These are phyloP conservation scores for Ichneumon xanthorius DNA, from an alignment of 2,888 invertebrate genomes.

Conservation along the genomic window DNA sequence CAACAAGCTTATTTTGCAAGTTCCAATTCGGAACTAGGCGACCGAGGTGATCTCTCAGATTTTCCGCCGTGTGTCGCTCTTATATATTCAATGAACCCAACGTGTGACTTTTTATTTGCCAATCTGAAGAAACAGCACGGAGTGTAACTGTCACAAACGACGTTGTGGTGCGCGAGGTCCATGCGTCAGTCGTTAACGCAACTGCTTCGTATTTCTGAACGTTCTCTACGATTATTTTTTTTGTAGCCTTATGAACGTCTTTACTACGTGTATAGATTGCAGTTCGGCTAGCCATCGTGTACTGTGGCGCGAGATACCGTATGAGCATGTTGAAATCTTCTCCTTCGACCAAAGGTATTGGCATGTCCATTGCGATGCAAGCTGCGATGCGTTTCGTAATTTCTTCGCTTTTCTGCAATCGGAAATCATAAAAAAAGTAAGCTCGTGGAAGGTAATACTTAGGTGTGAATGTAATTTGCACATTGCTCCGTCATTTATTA, in stretches of 20 bases:
- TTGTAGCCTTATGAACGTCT: background rate
- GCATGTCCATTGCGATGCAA: conserved; percentile 1
- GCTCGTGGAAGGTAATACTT: no score
- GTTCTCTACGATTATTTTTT: background rate
- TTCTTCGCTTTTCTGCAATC: background rate
- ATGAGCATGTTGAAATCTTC: conserved; percentile 1
- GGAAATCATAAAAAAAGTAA: background rate
- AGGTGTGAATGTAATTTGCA: no score
- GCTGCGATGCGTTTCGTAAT: conserved; percentile 12
- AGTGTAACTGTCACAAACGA: conserved; percentile 55
- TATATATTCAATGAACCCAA: conserved; percentile 52
- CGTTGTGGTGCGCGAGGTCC: conserved; percentile 41
- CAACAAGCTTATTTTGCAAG: conserved; percentile 47
- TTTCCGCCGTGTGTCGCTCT: conserved; percentile 54
- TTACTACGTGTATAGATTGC: background rate
- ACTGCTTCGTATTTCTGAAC: conserved; percentile 21
- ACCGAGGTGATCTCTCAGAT: conserved; percentile 30
- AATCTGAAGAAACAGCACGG: conserved; percentile 38
- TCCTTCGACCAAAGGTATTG: background rate
- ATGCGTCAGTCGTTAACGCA: conserved; percentile 59
- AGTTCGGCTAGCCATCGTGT: conserved; percentile 2
- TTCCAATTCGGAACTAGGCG: conserved; percentile 50
- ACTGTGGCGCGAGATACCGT: conserved; percentile 7
- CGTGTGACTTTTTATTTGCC: conserved; percentile 38
- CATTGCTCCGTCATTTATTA: no score